Conservation (phyloP, 2,113 vertebrate species). For the Camelus bactrianus region DNA sequence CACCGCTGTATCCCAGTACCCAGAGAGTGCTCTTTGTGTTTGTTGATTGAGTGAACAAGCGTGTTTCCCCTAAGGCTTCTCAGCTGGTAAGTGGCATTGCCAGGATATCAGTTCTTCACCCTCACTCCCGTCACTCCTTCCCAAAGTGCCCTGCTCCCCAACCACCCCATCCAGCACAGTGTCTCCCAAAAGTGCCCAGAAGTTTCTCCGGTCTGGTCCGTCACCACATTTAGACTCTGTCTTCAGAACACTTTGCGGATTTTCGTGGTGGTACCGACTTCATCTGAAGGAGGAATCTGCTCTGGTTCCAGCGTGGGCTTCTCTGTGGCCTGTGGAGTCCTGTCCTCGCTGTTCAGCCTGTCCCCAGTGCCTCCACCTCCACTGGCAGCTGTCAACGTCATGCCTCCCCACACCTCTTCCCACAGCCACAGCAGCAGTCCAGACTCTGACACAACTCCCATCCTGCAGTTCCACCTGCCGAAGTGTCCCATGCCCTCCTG, state of each 20-base stretch:
- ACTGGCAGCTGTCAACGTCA: accelerated
- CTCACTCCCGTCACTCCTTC: background rate
- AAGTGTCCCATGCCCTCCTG: background rate
- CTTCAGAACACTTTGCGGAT: background rate
- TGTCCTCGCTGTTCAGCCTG: background rate
- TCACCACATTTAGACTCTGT: background rate
- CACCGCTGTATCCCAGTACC: background rate
- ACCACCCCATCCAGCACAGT: background rate
- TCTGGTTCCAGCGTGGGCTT: background rate
- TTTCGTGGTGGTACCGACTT: background rate
- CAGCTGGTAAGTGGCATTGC: background rate
- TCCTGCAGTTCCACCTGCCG: background rate
- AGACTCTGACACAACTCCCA: background rate
- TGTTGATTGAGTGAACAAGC: background rate
- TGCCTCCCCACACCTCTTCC: background rate
- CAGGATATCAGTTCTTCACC: background rate
- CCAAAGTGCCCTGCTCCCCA: background rate
- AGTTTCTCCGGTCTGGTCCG: background rate
- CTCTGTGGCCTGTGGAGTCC: accelerated
- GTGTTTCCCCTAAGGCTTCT: background rate
- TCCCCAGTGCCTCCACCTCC: background rate
- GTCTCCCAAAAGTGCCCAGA: background rate
- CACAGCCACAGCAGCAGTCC: accelerated
- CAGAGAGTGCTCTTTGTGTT: background rate
- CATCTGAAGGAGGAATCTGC: background rate